phyloP scores from a whole-genome alignment of 2,797 vertebrate genomes.

The Phoxinus dragarum region DNA sequence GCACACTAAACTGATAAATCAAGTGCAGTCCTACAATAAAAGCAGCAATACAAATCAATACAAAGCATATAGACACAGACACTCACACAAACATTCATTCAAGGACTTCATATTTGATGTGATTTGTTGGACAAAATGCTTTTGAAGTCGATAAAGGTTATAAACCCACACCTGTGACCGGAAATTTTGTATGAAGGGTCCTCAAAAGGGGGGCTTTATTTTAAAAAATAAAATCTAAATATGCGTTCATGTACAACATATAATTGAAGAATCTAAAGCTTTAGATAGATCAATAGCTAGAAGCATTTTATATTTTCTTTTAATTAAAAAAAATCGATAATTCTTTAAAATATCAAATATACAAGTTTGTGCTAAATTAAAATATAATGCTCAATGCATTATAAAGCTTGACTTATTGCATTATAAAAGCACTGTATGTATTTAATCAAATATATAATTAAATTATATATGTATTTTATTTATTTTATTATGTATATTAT shows the following conservation, averaged over 20 bases:
- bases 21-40: background rate
- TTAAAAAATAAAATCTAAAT: background rate
- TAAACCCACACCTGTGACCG: background rate
- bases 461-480: background rate
- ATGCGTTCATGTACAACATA: background rate
- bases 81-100: constrained; percentile 38
- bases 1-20: background rate
- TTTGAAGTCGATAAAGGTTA: background rate
- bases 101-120: background rate
- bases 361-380: background rate
- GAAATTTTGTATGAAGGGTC: background rate
- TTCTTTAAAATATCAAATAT: background rate
- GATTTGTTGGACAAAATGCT: background rate
- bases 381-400: background rate
- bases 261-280: background rate
- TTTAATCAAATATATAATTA: background rate
- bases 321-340: background rate
- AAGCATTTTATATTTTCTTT: background rate
- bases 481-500: too few relatives aligned
- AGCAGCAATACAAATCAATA: background rate
- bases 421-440: background rate
- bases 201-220: background rate
- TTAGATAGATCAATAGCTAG: background rate
- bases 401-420: background rate
- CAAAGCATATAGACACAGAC: background rate